A percentile compares a stretch with the other conserved stretches of the same genome.
Evolutionary conservation across 2,888 invertebrate species (phyloP).

Genomic region (Hetaerina titia): DNA sequence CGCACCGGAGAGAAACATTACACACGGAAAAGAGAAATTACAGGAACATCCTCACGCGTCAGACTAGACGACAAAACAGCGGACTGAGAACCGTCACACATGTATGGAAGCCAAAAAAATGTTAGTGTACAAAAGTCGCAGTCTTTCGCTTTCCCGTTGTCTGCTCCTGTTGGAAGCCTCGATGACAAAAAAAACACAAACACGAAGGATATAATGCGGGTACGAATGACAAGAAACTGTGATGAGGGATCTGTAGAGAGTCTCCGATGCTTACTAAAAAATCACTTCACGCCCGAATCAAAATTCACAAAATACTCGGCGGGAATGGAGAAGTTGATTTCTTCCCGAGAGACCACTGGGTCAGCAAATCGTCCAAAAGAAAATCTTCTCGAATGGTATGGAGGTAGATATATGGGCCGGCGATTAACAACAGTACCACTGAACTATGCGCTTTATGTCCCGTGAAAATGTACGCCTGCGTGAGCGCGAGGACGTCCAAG

Average conservation of each 20-base stretch:
- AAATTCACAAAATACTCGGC: background rate
- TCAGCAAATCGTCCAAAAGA: background rate
- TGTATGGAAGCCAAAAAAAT: background rate
- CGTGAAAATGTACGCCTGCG: background rate
- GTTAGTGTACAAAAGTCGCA: background rate
- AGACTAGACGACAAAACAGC: background rate
- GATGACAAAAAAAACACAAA: background rate
- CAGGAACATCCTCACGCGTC: background rate
- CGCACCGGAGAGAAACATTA: background rate
- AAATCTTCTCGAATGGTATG: background rate
- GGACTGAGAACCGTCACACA: background rate
- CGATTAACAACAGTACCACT: background rate
- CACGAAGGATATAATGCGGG: background rate
- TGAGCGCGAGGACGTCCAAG: background rate
- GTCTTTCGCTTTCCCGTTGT: background rate
- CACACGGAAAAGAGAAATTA: background rate
- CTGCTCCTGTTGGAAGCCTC: background rate
- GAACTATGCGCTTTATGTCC: background rate
- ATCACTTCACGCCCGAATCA: background rate
- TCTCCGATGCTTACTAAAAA: background rate
- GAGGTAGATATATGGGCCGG: background rate
- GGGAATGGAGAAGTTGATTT: background rate
- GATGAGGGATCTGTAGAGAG: background rate
- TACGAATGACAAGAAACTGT: background rate
- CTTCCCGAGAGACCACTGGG: too few relatives aligned